These are phyloP conservation scores for Hypotaenidia philippensis DNA, from an alignment of 2,797 vertebrate species.

Conservation along the genomic window DNA sequence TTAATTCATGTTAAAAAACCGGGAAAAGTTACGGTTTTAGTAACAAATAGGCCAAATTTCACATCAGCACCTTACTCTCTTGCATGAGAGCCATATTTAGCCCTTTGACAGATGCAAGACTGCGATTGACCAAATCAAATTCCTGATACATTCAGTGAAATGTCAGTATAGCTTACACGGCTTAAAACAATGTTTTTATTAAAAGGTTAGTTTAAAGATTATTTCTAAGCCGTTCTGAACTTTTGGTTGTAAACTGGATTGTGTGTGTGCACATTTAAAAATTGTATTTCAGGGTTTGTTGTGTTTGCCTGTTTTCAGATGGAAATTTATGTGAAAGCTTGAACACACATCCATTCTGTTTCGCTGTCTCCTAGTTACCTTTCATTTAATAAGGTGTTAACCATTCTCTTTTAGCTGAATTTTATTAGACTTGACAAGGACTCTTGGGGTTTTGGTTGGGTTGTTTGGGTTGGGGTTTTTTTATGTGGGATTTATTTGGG, in stretches of 20 bases:
- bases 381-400: background rate
- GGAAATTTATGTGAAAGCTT: background rate
- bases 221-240: background rate
- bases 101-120: background rate
- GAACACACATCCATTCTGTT: background rate
- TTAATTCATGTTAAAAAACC: background rate
- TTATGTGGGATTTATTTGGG: too few species aligned
- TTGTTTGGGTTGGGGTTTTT: too few species aligned
- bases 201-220: background rate
- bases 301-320: background rate
- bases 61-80: background rate
- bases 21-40: background rate
- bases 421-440: background rate
- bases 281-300: background rate
- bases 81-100: constrained; percentile 2
- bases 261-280: background rate
- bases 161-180: background rate
- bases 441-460: rapidly evolving
- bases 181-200: background rate
- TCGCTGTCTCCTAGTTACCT: background rate
- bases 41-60: background rate
- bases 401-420: background rate
- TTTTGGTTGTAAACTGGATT: background rate
- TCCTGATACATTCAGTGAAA: background rate
- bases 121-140: background rate